These are phyloP conservation scores for Coleophora deauratella DNA, from an alignment of 2,888 invertebrate genomes.

Conservation along the genomic window DNA sequence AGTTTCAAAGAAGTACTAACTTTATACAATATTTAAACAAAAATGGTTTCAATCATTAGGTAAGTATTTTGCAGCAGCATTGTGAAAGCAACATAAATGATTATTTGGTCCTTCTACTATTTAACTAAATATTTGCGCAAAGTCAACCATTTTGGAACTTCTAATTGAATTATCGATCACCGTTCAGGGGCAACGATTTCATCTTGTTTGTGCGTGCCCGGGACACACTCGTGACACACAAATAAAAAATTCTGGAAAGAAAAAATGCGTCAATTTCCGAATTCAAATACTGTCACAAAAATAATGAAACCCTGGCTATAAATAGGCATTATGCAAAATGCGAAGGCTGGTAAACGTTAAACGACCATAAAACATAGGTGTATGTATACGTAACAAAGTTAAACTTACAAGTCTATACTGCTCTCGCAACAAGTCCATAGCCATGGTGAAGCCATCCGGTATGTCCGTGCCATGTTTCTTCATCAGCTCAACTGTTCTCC, in stretches of 20 bases:
- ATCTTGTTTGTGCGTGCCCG: slow-evolving; percentile 30
- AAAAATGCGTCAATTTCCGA: slow-evolving; percentile 3
- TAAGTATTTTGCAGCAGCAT: background rate
- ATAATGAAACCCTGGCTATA: no score
- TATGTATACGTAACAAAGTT: no score
- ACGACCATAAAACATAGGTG: no score
- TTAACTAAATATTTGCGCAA: background rate
- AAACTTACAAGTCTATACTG: slow-evolving; percentile 38
- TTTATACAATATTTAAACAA: background rate
- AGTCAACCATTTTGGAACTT: background rate
- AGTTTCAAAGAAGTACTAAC: no score
- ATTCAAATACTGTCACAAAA: background rate
- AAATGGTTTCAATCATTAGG: no score
- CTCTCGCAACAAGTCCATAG: slow-evolving; percentile 37
- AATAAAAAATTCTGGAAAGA: slow-evolving; percentile 43
- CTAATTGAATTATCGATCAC: slow-evolving; percentile 18
- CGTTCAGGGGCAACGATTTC: slow-evolving; percentile 47
- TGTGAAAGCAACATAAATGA: no score
- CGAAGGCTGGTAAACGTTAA: no score
- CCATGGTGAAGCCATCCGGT: slow-evolving; percentile 22
- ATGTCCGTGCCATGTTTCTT: slow-evolving; percentile 28
- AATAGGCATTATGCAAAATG: no score
- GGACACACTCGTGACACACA: slow-evolving; percentile 35
- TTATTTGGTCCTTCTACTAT: no score
- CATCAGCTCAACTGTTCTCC: slow-evolving; percentile 30